A percentile compares a stretch with the other conserved stretches of the same genome.
These are phyloP conservation scores for Apodemia mormo DNA, from an alignment of 2,888 invertebrate species.

Conservation along the genomic window DNA sequence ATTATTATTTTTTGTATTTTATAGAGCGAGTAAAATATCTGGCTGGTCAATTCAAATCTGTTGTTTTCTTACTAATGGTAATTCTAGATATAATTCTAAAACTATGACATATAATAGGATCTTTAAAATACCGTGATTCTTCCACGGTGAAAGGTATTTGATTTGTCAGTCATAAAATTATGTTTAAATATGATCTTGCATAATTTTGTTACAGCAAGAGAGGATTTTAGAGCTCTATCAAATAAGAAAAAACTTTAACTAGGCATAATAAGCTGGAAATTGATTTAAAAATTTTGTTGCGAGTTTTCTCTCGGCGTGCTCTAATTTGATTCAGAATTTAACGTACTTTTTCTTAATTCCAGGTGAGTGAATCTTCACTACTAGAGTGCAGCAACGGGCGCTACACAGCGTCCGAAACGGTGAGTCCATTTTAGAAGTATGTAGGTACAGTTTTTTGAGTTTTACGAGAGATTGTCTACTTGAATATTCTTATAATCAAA, in stretches of 20 bases:
- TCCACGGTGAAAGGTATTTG: too few relatives aligned
- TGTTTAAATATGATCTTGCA: too few relatives aligned
- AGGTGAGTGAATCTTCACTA: constrained; percentile 82
- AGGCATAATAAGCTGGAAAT: constrained; percentile 1
- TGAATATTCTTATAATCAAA: too few relatives aligned
- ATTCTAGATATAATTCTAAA: too few relatives aligned
- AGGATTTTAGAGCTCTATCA: not conserved
- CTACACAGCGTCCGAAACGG: constrained; percentile 80
- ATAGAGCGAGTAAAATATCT: not conserved
- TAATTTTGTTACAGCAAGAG: too few relatives aligned
- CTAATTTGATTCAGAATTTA: constrained; percentile 28
- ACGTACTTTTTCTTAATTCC: constrained; percentile 49
- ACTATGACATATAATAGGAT: too few relatives aligned
- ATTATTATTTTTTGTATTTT: constrained; percentile 2
- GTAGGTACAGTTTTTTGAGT: constrained; percentile 22
- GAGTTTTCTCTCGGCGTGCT: constrained; percentile 22
- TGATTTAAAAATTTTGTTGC: constrained; percentile 14
- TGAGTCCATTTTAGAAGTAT: constrained; percentile 52
- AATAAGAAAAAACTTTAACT: not conserved
- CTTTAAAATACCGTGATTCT: too few relatives aligned
- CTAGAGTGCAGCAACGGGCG: constrained; percentile 81
- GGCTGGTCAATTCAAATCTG: not conserved
- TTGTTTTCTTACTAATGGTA: not conserved
- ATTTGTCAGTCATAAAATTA: too few relatives aligned
- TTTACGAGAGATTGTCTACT: too few relatives aligned